These are phyloP conservation scores for Larimichthys crocea DNA, from an alignment of 2,113 vertebrate species.

Conservation along the genomic window DNA sequence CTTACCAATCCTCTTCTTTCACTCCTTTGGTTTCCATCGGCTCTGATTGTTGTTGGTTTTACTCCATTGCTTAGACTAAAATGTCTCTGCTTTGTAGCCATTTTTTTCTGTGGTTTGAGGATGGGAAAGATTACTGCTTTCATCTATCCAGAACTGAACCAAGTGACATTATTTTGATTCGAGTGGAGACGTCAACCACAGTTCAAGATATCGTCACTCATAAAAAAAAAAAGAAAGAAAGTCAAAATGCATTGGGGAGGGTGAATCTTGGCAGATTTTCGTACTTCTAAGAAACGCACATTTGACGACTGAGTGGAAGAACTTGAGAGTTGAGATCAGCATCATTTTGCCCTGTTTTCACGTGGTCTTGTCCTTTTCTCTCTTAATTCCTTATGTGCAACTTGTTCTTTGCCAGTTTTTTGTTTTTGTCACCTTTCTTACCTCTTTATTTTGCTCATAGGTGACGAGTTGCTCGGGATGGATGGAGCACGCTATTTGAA, in stretches of 20 bases:
- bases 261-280: constrained; percentile 20
- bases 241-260: neutral
- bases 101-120: constrained; percentile 61
- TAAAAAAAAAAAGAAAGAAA: neutral
- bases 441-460: constrained; percentile 58
- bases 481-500: constrained; percentile 85
- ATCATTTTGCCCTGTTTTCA: constrained; percentile 36
- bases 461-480: constrained; percentile 86
- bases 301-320: constrained; percentile 28
- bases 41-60: constrained; percentile 73
- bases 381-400: constrained; percentile 44
- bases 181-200: constrained; percentile 8
- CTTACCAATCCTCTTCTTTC: constrained; percentile 65
- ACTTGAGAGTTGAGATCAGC: constrained; percentile 29
- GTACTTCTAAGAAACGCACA: neutral
- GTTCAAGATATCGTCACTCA: constrained; percentile 21
- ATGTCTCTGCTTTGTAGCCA: constrained; percentile 48
- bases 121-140: constrained; percentile 42
- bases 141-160: neutral
- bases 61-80: constrained; percentile 66
- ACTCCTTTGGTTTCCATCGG: constrained; percentile 72
- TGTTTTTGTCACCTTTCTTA: constrained; percentile 23
- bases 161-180: constrained; percentile 23
- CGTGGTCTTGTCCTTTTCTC: constrained; percentile 56
- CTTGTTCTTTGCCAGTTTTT: constrained; percentile 11